Evolutionary conservation across 2,888 invertebrate species (phyloP).

Genomic region (Drosophila nr. medialis): DNA sequence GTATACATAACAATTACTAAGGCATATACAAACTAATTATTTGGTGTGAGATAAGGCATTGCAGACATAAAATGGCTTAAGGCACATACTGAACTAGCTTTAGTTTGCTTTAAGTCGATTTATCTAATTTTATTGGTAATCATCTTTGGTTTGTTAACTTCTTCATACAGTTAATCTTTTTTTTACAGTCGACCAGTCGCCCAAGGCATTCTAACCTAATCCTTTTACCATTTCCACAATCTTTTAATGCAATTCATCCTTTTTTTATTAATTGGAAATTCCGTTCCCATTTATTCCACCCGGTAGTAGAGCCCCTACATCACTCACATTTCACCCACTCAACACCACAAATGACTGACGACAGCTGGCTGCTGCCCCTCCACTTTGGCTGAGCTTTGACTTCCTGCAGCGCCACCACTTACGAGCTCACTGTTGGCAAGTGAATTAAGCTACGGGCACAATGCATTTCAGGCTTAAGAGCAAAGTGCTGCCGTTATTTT

Average conservation of each 20-base stretch:
- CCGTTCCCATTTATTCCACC: background rate
- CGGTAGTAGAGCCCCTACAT: background rate
- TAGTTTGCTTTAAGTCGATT: background rate
- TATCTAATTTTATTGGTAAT: background rate
- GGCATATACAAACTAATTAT: background rate
- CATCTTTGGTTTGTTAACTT: background rate
- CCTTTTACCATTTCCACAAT: background rate
- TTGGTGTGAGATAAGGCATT: background rate
- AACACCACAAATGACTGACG: background rate
- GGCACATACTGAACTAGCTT: background rate
- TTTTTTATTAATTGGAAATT: conserved; percentile 21
- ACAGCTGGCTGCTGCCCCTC: background rate
- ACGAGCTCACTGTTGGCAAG: conserved; percentile 22
- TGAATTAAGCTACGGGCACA: conserved; percentile 30
- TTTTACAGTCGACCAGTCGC: background rate
- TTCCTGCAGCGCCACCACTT: conserved; percentile 5
- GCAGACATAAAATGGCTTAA: background rate
- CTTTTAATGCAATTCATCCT: conserved; percentile 19
- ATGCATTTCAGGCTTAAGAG: conserved; percentile 31
- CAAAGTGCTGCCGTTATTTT: background rate
- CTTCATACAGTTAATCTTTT: background rate
- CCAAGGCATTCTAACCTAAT: too few species aligned
- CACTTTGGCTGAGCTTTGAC: conserved; percentile 4
- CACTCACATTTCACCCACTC: background rate
- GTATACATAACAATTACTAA: background rate